Evolutionary conservation across 2,888 invertebrate genomes (phyloP), one percentile per base, ranked within the genome.

Genomic region (Yponomeuta sedellus): DNA sequence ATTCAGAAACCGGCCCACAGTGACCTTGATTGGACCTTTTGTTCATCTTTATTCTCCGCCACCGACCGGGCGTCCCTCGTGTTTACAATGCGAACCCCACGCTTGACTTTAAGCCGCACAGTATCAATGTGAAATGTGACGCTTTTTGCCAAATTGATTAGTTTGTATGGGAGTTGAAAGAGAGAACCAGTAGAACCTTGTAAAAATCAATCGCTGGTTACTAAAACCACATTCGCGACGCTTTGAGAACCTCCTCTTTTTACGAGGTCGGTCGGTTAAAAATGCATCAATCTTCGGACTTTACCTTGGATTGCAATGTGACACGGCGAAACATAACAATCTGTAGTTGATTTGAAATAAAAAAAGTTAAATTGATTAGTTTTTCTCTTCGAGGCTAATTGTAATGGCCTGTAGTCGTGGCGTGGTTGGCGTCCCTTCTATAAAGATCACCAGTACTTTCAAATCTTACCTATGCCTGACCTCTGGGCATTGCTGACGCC

Each of bases 51-150:
- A 22, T 59, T 59, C 22, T 59, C n/a, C 59, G 20, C n/a, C 20
- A 19, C 22, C 10, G 25, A n/a, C 22, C 16, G 11, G n/a, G 16
- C 59, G 20, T 20, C 59, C 59, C 59, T 59, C 59, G 59, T 59
- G 59, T 59, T 59, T 59, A 59, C 59, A 59, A 59, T 59, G 59
- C 22, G 44, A 52, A 52, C 44, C 44, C 44, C 44, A 16, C 44
- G 44, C 44, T 52, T 52, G 44, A 52, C 44, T 52, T 52, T 52
- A 52, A 12, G 16, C 44, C 44, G 44, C 44, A 52, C 8, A 12
- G 44, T 52, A 52, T 52, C 44, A 16, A 52, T 52, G 44, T 16
- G 44, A 52, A 52, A 52, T 4, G 44, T 52, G 44, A 52, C 44
- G 44, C 44, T 52, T 12, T 52, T 52, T 52, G 44, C 44, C 44